Base-by-base conservation (phyloP, 2,113 vertebrate species). In the Cinclus mexicanus region DNA sequence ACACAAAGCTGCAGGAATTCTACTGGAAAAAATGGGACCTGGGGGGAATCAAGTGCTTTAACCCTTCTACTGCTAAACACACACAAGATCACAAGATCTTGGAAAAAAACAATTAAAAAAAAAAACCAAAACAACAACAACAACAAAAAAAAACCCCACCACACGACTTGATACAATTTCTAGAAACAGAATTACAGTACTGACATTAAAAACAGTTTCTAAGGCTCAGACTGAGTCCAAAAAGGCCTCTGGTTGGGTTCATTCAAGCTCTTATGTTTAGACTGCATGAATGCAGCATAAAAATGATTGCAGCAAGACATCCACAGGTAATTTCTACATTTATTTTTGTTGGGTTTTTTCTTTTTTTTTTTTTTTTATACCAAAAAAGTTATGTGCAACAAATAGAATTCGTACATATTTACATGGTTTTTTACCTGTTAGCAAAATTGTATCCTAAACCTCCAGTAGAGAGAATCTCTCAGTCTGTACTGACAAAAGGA, bases 331-430 rank as follows among this genome's bases (percentile, higher is more conserved):
- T 97, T 94, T 98, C 98, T 98, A 98, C 98, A 97, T 98, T 98
- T 98, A 98, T 78, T 87, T 77, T 98, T 98, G 46, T 68, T 56
- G 31, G 39, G 4, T 29, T 53, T 65, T 41, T 46, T n/a, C 9
- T 23, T 35, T 19, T 10, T 22, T n/a, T 14, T 31, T 41, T 63
- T 98, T 98, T 94, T 93, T 98, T 97, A 98, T 98, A 98, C 98
- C 98, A 98, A 98, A 96, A 98, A 97, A 97, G 95, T 98, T 98
- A 98, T 98, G 97, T 98, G 98, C 98, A 98, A 98, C 98, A 98
- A 98, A 98, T 97, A 98, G 98, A 98, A 97, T 97, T 98, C 97
- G 14, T 98, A 98, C 98, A 98, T 98, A 98, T 98, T 98, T 98
- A 98, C 98, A 98, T 75, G 91, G 1, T 12, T 50, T 61, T 98